A percentile compares a stretch with the other conserved stretches of the same genome.
Evolutionary conservation across 53 echinoderm and acorn worm genomes (phyloP).

Genomic region (Arbacia lixula): DNA sequence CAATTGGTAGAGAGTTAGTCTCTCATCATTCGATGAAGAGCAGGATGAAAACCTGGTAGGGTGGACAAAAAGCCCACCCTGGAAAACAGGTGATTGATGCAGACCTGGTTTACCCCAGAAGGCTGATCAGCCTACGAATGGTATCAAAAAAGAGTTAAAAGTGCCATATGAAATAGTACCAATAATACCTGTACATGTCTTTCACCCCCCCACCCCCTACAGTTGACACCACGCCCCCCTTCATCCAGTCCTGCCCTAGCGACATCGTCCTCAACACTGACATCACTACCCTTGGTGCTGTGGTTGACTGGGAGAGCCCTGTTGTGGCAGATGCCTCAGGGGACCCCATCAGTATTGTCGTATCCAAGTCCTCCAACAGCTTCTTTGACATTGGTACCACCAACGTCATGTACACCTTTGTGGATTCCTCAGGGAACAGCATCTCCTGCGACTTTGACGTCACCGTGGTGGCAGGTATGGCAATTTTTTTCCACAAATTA

Average conservation of each 20-base stretch:
- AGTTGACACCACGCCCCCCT: conserved; percentile 65
- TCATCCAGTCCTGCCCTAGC: conserved; percentile 59
- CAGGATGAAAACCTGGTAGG: too few relatives aligned
- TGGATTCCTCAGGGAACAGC: conserved; percentile 62
- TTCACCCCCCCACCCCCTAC: too few relatives aligned
- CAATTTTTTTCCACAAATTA: too few relatives aligned
- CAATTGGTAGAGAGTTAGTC: too few relatives aligned
- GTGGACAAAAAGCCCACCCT: too few relatives aligned
- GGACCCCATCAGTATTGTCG: conserved; percentile 40
- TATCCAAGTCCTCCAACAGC: conserved; percentile 42
- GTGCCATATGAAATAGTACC: too few relatives aligned
- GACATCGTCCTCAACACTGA: conserved; percentile 44
- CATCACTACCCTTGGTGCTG: conserved; percentile 28
- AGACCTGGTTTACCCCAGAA: too few relatives aligned
- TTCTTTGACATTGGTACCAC: conserved; percentile 56
- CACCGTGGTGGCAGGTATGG: conserved; percentile 50
- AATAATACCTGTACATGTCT: too few relatives aligned
- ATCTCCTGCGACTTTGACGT: conserved; percentile 63
- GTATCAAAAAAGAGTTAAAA: too few relatives aligned
- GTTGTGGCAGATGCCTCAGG: conserved; percentile 59
- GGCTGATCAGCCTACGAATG: too few relatives aligned
- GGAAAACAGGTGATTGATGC: too few relatives aligned
- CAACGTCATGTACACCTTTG: conserved; percentile 53
- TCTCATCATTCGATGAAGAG: too few relatives aligned
- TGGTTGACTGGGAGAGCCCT: conserved; percentile 46